A percentile compares a stretch with the other conserved stretches of the same genome.
Evolutionary conservation across 2,113 vertebrate genomes (phyloP).

Genomic region (Mastomys coucha): DNA sequence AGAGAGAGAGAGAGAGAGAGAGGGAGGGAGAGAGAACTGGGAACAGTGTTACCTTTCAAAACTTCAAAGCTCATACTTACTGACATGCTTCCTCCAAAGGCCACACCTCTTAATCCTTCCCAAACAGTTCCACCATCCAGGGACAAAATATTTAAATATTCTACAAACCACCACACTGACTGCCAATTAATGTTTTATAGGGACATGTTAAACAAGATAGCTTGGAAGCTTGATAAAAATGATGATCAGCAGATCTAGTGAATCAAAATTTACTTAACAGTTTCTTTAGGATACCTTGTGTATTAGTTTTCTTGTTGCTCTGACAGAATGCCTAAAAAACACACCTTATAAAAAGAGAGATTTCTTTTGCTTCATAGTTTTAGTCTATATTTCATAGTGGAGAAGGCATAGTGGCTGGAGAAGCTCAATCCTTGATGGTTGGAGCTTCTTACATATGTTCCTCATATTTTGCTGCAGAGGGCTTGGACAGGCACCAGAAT

Average conservation of each 20-base stretch:
- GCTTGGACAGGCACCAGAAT: not conserved
- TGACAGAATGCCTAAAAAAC: not conserved
- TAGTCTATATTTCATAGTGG: not conserved
- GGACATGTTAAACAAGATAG: not conserved
- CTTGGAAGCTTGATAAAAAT: not conserved
- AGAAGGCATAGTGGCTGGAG: not conserved
- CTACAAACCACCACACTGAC: not conserved
- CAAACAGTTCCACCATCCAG: not conserved
- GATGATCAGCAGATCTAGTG: not conserved
- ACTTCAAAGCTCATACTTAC: not conserved
- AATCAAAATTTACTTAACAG: slow-evolving; percentile 13
- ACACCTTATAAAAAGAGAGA: not conserved
- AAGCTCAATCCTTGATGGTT: not conserved
- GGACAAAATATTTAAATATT: not conserved
- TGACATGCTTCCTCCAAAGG: not conserved
- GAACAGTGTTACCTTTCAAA: not conserved
- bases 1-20: no score
- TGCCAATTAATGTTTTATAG: slow-evolving; percentile 1
- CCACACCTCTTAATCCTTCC: not conserved
- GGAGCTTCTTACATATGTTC: not conserved
- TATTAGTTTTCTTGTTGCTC: not conserved
- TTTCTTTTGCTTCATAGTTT: not conserved
- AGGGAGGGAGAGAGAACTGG: not conserved
- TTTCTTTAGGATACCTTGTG: not conserved
- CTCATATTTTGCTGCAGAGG: not conserved